phyloP scores from a whole-genome alignment of 2,888 invertebrate genomes.

The Brachycybe producta region DNA sequence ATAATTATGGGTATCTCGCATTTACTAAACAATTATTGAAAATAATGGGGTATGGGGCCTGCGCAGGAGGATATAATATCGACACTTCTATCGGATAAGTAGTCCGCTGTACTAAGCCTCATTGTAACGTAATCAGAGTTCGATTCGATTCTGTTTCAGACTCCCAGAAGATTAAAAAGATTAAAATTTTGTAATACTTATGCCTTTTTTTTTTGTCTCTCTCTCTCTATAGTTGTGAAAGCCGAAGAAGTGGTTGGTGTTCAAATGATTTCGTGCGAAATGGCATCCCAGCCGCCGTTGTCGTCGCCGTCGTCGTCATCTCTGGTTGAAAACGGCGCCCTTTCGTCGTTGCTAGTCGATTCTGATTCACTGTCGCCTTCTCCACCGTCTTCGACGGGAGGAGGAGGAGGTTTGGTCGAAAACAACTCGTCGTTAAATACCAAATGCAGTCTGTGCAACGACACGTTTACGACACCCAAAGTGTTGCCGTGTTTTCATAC shows the following conservation, averaged over 20 bases:
- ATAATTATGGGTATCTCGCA: no score
- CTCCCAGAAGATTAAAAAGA: no score
- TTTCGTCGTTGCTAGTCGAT: constrained; percentile 11
- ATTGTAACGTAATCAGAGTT: no score
- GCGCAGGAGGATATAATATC: no score
- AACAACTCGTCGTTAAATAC: constrained; percentile 21
- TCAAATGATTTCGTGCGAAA: constrained; percentile 9
- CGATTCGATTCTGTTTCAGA: no score
- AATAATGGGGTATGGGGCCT: no score
- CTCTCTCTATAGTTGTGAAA: constrained; percentile 8
- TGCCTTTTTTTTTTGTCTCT: background rate
- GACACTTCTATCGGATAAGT: no score
- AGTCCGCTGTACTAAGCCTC: no score
- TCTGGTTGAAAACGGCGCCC: constrained; percentile 9
- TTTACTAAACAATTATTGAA: no score
- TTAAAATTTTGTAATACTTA: background rate
- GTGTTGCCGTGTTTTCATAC: constrained; percentile 69
- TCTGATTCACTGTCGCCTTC: background rate
- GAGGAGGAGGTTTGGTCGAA: background rate
- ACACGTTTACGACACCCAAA: constrained; percentile 58
- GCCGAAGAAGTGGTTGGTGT: no score
- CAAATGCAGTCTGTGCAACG: constrained; percentile 57
- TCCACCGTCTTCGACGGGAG: background rate
- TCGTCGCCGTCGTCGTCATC: no score
- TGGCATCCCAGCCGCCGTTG: constrained; percentile 10